These are phyloP conservation scores for Heliconius congener DNA, from an alignment of 1,140 invertebrate genomes.

Conservation along the genomic window DNA sequence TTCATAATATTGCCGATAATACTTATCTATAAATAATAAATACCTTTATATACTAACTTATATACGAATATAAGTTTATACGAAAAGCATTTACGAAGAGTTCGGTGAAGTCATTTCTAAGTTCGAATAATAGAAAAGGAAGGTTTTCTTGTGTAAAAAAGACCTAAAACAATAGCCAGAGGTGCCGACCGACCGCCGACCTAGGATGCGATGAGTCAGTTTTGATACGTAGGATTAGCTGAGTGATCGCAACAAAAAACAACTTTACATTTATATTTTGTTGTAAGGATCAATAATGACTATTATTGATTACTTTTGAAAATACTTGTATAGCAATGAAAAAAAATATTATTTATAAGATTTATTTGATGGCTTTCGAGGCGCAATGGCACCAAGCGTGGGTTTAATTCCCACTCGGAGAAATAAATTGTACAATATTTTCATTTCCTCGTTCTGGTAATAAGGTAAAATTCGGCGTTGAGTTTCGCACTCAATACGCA, in stretches of 20 bases:
- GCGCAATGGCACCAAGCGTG: too few relatives aligned
- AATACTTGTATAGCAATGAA: too few relatives aligned
- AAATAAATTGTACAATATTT: too few relatives aligned
- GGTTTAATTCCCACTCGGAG: too few relatives aligned
- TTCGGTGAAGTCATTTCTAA: conserved; percentile 20
- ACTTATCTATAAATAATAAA: too few relatives aligned
- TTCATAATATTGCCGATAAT: too few relatives aligned
- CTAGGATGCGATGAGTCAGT: conserved; percentile 52
- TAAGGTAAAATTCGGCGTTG: too few relatives aligned
- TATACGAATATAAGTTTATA: neutral
- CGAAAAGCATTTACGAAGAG: neutral
- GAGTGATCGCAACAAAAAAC: neutral
- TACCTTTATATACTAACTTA: neutral
- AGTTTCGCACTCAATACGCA: too few relatives aligned
- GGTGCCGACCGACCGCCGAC: too few relatives aligned
- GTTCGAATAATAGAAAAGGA: conserved; percentile 3
- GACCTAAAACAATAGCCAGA: conserved; percentile 48
- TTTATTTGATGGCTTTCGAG: too few relatives aligned
- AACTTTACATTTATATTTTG: neutral
- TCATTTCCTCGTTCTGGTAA: too few relatives aligned
- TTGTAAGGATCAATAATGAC: neutral
- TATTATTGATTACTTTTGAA: neutral
- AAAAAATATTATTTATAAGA: too few relatives aligned
- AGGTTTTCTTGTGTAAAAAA: conserved; percentile 35
- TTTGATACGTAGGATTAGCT: conserved; percentile 14